Conservation (phyloP, 2,113 vertebrate species). For the Lepus europaeus region DNA sequence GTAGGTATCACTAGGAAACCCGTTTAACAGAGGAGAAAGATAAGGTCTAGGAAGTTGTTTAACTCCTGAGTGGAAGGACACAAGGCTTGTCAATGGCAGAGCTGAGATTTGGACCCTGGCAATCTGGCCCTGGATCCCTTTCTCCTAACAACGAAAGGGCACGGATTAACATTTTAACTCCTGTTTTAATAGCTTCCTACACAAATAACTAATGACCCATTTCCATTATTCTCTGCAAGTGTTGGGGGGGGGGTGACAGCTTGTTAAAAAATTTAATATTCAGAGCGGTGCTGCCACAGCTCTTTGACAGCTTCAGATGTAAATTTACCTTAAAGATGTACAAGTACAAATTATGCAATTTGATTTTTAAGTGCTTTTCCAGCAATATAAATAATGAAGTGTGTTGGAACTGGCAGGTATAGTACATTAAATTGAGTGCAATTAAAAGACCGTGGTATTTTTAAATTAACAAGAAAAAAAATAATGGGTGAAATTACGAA, state of each 20-base stretch:
- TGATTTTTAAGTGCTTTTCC: slow-evolving; percentile 79
- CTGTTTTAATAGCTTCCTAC: not conserved
- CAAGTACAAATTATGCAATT: slow-evolving; percentile 79
- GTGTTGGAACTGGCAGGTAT: slow-evolving; percentile 79
- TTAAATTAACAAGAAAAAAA: slow-evolving; percentile 75
- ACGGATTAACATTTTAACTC: not conserved
- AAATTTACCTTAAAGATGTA: slow-evolving; percentile 78
- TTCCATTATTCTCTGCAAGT: not conserved
- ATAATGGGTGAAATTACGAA: slow-evolving; percentile 34
- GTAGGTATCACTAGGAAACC: not conserved
- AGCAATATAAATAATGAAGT: slow-evolving; percentile 79
- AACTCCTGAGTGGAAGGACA: not conserved
- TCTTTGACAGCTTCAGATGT: slow-evolving; percentile 55
- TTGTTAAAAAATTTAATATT: slow-evolving; percentile 64
- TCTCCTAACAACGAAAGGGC: not conserved
- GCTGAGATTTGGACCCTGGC: not conserved
- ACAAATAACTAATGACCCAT: slow-evolving; percentile 21
- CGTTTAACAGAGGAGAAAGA: not conserved
- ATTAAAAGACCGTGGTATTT: slow-evolving; percentile 81
- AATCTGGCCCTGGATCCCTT: no score
- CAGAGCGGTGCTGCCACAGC: not conserved
- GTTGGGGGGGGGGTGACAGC: not conserved
- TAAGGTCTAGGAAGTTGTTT: not conserved
- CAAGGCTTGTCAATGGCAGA: not conserved
- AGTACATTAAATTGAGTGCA: slow-evolving; percentile 76